A percentile compares a stretch with the other conserved stretches of the same genome.
Conservation (phyloP, 2,888 invertebrate genomes). For the Sinotaia quadrata region DNA sequence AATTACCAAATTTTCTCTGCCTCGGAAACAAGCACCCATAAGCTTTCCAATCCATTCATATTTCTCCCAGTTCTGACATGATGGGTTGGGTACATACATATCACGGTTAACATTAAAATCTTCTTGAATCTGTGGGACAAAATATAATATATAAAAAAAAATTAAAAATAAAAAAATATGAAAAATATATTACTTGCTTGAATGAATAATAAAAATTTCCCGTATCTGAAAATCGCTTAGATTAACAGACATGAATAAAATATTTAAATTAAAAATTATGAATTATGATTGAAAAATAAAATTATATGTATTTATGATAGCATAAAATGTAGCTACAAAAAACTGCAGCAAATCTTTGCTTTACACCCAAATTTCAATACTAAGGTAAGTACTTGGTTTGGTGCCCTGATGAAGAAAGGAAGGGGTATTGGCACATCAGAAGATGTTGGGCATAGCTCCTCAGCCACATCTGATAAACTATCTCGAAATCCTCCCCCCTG, state of each 20-base stretch:
- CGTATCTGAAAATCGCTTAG: too few relatives aligned
- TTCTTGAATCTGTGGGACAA: slow-evolving; percentile 28
- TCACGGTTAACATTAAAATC: slow-evolving; percentile 52
- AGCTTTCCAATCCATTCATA: slow-evolving; percentile 72
- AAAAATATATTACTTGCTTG: too few relatives aligned
- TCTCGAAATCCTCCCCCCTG: slow-evolving; percentile 73
- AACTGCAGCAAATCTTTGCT: neutral
- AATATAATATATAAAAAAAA: too few relatives aligned
- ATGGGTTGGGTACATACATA: slow-evolving; percentile 68
- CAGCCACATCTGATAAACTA: slow-evolving; percentile 71
- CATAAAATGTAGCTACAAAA: neutral
- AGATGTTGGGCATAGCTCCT: slow-evolving; percentile 70
- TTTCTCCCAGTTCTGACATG: slow-evolving; percentile 63
- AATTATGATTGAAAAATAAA: neutral
- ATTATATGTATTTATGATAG: neutral
- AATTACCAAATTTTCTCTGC: slow-evolving; percentile 69
- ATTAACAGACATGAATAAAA: too few relatives aligned
- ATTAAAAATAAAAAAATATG: too few relatives aligned
- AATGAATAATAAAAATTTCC: too few relatives aligned
- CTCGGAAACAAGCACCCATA: slow-evolving; percentile 71
- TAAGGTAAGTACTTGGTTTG: slow-evolving; percentile 67
- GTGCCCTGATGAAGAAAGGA: slow-evolving; percentile 70
- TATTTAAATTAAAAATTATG: neutral
- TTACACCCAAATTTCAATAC: neutral
- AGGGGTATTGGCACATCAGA: slow-evolving; percentile 61